A percentile compares a stretch with the other conserved stretches of the same genome.
phyloP scores from a whole-genome alignment of 2,797 vertebrate genomes.

The Crocidura indochinensis region DNA sequence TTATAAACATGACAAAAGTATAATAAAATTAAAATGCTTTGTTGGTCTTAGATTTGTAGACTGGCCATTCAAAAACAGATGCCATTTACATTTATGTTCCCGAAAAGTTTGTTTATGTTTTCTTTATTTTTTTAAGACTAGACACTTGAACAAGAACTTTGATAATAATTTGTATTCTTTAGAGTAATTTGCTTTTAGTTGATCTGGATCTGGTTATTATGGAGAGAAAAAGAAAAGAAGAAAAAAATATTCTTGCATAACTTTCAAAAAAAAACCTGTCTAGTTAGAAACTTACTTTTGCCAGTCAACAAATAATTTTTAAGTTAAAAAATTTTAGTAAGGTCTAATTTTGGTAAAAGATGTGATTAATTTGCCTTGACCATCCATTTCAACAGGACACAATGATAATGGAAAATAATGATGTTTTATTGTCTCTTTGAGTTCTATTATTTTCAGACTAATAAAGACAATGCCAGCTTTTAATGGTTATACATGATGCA shows the following conservation, averaged over 20 bases:
- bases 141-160: not conserved
- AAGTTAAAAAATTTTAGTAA: not conserved
- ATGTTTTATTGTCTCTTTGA: not conserved
- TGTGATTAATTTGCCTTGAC: not conserved
- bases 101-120: not conserved
- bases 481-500: not conserved
- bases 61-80: not conserved
- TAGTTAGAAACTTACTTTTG: not conserved
- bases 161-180: not conserved
- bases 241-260: not conserved
- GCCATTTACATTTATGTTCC: not conserved
- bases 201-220: not conserved
- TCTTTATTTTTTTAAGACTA: not conserved
- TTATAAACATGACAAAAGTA: not conserved
- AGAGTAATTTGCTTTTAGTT: not conserved
- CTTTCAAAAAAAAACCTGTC: not conserved
- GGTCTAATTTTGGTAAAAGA: not conserved
- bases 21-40: not conserved
- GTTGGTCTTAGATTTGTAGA: not conserved
- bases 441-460: not conserved
- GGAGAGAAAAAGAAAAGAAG: not conserved
- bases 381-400: not conserved
- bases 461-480: not conserved
- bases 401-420: slow-evolving; percentile 24
- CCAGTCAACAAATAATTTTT: not conserved